phyloP scores from a whole-genome alignment of 2,797 vertebrate species.

The Ptychobarbus kaznakovi region DNA sequence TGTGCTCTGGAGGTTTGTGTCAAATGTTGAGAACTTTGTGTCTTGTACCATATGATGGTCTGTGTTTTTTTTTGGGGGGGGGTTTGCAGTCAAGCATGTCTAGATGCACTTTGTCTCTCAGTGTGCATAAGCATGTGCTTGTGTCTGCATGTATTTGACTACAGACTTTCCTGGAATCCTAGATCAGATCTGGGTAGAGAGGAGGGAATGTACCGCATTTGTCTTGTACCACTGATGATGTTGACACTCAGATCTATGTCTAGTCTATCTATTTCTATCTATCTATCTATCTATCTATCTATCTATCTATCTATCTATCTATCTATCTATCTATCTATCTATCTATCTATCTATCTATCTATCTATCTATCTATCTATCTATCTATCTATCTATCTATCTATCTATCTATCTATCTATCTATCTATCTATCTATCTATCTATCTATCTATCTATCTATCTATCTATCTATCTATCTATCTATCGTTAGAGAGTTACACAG shows the following conservation, averaged over 20 bases:
- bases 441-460: neutral
- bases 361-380: neutral
- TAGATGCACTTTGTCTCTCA: neutral
- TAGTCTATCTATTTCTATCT: no score
- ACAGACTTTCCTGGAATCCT: constrained; percentile 29
- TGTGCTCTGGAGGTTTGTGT: neutral
- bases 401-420: neutral
- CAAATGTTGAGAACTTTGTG: neutral
- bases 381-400: neutral
- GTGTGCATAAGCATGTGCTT: constrained; percentile 6
- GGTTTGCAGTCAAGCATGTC: neutral
- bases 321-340: no score
- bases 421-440: neutral
- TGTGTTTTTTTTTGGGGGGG: neutral
- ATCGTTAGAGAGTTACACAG: neutral
- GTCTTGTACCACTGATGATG: no score
- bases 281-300: no score
- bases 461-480: neutral
- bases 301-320: no score
- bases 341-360: no score
- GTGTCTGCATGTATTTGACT: constrained; percentile 21
- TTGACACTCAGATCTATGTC: no score
- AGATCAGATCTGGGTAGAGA: constrained; percentile 1
- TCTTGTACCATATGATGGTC: neutral
- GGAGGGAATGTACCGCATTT: neutral